Base-by-base conservation (phyloP, 2,888 invertebrate genomes). In the Ichneumon xanthorius region DNA sequence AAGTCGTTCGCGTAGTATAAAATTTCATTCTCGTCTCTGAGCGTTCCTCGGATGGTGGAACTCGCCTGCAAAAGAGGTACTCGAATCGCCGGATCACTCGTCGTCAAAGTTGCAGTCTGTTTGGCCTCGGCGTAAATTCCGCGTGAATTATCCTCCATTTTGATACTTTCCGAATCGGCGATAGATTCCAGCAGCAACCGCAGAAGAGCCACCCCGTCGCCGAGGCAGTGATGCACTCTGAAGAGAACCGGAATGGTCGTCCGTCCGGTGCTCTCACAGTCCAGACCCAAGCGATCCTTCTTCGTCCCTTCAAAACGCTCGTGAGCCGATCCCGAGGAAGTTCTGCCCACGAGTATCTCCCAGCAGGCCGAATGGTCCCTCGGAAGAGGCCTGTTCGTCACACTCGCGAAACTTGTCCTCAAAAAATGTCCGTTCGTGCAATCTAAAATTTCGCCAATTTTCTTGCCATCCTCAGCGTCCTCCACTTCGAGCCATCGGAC, bases 171-270 rank as follows among this genome's bases (percentile, higher is more conserved):
- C 65, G 92, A 89, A 87, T 95, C 95, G 7, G 94, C 94, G 67
- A 95, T 92, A 1, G 93, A 92, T 87, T 95, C 94, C 82, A 95
- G 92, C 16, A 95, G 90, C 81, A 95, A 91, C 78, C 94, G 94
- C 55, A 95, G 90, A 11, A 96, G 89, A 4, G 95, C 94, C 0
- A 95, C 94, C 1, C 95, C 95, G 88, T 95, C 95, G 0, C 95
- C 95, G 0, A 95, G 89, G 5, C 95, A 93, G 90, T 95, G 95
- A 89, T 96, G 95, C 76, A 95, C 93, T 82, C 95, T 94, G 86
- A 95, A 95, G 80, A 95, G 89, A 48, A 95, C 91, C 1, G 95
- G 95, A 63, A 92, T 94, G 91, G 81, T 93, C 88, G 45, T 90
- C 9, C 67, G 68, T 48, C 45, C 37, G 6, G 2, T 30, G 40